phyloP scores from a whole-genome alignment of 2,113 vertebrate species.

The Columba livia region DNA sequence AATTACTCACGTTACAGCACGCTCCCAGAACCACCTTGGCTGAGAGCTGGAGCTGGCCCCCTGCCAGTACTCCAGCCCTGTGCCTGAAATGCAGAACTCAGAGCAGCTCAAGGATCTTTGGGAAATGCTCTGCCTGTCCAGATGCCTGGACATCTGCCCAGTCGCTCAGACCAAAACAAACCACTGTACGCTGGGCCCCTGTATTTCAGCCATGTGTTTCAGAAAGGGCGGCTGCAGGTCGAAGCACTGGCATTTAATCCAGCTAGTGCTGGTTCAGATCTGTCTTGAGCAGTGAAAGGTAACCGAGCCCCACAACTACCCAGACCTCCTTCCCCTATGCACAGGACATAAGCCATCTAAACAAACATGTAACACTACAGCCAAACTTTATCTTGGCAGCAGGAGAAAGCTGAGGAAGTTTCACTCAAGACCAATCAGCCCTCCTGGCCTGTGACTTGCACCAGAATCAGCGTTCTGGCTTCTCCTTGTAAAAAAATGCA shows the following conservation, averaged over 20 bases:
- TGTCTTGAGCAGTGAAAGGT: background rate
- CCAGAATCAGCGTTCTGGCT: background rate
- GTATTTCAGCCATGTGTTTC: background rate
- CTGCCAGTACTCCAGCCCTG: background rate
- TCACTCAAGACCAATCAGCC: background rate
- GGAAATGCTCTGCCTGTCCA: background rate
- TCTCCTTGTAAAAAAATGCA: background rate
- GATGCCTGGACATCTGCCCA: background rate
- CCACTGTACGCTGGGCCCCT: background rate
- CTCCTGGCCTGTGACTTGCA: background rate
- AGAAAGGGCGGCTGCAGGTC: background rate
- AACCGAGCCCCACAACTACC: background rate
- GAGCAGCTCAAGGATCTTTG: background rate
- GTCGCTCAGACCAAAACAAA: slow-evolving; percentile 41
- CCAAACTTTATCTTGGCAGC: background rate
- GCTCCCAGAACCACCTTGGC: slow-evolving; percentile 13
- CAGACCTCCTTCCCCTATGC: background rate
- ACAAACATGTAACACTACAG: accelerated
- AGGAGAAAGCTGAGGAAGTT: background rate
- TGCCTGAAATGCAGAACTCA: background rate
- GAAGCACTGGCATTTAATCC: background rate
- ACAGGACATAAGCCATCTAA: background rate
- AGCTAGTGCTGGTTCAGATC: background rate
- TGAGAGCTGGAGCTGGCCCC: background rate
- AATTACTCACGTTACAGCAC: background rate